Evolutionary conservation across 2,888 invertebrate species (phyloP).

Genomic region (Ceriagrion tenellum): DNA sequence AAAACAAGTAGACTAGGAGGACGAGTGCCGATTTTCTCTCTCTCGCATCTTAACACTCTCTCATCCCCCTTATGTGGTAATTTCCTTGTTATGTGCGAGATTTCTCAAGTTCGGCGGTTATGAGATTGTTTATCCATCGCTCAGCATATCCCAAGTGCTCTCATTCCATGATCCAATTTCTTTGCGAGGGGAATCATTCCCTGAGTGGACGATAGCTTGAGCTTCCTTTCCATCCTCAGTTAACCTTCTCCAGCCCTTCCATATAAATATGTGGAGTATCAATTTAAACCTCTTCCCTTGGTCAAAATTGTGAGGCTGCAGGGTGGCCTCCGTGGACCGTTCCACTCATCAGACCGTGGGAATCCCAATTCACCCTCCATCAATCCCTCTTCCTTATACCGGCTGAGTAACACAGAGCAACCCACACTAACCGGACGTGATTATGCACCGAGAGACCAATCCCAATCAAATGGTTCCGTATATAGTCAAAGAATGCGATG

Average conservation of each 20-base stretch:
- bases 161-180: background rate
- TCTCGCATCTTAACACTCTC: too few relatives aligned
- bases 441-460: background rate
- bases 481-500: background rate
- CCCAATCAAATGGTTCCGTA: background rate
- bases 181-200: background rate
- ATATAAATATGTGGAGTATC: background rate
- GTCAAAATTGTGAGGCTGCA: background rate
- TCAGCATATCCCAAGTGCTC: background rate
- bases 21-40: too few relatives aligned
- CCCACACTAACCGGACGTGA: background rate
- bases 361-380: slow-evolving; percentile 22
- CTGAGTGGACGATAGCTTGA: background rate
- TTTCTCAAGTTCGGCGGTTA: background rate
- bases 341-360: background rate
- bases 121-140: background rate
- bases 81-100: background rate
- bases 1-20: too few relatives aligned
- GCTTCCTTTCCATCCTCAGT: background rate
- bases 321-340: background rate
- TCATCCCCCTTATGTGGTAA: too few relatives aligned
- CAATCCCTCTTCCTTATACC: background rate
- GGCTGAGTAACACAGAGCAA: background rate
- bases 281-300: background rate
- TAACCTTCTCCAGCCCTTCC: background rate